A percentile compares a stretch with the other conserved stretches of the same genome.
phyloP scores from a whole-genome alignment of 1,140 invertebrate genomes.

The Bombyx mandarina region DNA sequence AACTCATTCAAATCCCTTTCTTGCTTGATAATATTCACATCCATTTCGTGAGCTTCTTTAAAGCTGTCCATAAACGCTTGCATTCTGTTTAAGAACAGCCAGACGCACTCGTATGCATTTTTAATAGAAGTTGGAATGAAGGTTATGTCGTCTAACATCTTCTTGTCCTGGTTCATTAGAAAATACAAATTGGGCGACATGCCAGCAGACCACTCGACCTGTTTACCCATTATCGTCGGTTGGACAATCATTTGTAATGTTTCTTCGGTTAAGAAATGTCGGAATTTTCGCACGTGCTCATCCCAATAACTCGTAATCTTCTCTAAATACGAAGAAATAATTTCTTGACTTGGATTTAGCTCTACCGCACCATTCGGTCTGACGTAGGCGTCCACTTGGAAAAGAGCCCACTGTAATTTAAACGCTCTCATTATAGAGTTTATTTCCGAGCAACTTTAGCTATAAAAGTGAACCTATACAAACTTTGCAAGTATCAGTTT shows the following conservation, averaged over 20 bases:
- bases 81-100: constrained; percentile 78
- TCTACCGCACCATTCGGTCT: constrained; percentile 55
- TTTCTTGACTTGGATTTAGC: constrained; percentile 72
- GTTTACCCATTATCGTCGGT: constrained; percentile 81
- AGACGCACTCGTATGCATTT: constrained; percentile 74
- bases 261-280: constrained; percentile 73
- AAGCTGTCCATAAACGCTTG: constrained; percentile 77
- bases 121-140: constrained; percentile 71
- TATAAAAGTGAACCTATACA: not conserved
- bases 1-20: constrained; percentile 73
- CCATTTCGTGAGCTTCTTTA: constrained; percentile 77
- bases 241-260: constrained; percentile 70
- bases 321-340: constrained; percentile 67
- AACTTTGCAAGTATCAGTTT: constrained; percentile 52
- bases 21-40: constrained; percentile 68
- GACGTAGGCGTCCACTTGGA: constrained; percentile 71
- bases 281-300: constrained; percentile 69
- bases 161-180: constrained; percentile 76
- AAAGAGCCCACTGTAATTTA: constrained; percentile 69
- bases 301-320: constrained; percentile 74
- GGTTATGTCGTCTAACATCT: constrained; percentile 69
- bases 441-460: too few relatives aligned
- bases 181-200: constrained; percentile 75
- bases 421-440: not conserved
- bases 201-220: constrained; percentile 77